These are phyloP conservation scores for Drosophila pruinosa DNA, from an alignment of 1,140 invertebrate genomes.

Conservation along the genomic window DNA sequence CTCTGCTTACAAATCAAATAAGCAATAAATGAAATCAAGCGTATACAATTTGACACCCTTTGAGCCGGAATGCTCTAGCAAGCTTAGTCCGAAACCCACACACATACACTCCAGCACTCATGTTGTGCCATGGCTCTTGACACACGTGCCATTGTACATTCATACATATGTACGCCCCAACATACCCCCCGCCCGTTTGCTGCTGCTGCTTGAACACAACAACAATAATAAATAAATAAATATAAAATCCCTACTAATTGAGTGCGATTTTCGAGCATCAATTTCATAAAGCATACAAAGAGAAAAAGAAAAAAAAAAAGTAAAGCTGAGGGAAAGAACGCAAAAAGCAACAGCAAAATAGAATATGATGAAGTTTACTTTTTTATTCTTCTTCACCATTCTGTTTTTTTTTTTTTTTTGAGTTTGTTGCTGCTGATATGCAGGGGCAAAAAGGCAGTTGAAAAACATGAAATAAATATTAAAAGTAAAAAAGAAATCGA, in stretches of 20 bases:
- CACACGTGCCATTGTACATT: slow-evolving; percentile 45
- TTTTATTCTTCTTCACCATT: slow-evolving; percentile 13
- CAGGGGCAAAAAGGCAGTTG: slow-evolving; percentile 29
- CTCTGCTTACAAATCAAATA: slow-evolving; percentile 44
- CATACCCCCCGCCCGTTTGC: not conserved
- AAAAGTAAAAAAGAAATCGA: slow-evolving; percentile 49
- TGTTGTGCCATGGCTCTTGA: slow-evolving; percentile 21
- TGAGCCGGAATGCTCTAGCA: slow-evolving; percentile 48
- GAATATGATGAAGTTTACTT: slow-evolving; percentile 68
- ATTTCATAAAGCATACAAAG: slow-evolving; percentile 73
- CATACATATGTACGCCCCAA: not conserved
- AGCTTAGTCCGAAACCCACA: slow-evolving; percentile 31
- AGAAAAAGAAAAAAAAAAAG: slow-evolving; percentile 15
- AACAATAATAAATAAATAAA: slow-evolving; percentile 71
- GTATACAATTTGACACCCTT: slow-evolving; percentile 63
- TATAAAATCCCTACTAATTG: slow-evolving; percentile 78
- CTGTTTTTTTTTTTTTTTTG: not conserved
- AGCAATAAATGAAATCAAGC: slow-evolving; percentile 62
- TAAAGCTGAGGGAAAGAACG: slow-evolving; percentile 1
- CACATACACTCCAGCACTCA: not conserved
- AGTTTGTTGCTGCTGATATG: not conserved
- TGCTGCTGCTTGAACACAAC: slow-evolving; percentile 26
- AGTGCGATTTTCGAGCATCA: slow-evolving; percentile 79
- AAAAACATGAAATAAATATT: slow-evolving; percentile 66
- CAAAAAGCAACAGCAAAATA: slow-evolving; percentile 48